These are phyloP conservation scores for Cygnus atratus DNA, from an alignment of 2,113 vertebrate species.

Conservation along the genomic window DNA sequence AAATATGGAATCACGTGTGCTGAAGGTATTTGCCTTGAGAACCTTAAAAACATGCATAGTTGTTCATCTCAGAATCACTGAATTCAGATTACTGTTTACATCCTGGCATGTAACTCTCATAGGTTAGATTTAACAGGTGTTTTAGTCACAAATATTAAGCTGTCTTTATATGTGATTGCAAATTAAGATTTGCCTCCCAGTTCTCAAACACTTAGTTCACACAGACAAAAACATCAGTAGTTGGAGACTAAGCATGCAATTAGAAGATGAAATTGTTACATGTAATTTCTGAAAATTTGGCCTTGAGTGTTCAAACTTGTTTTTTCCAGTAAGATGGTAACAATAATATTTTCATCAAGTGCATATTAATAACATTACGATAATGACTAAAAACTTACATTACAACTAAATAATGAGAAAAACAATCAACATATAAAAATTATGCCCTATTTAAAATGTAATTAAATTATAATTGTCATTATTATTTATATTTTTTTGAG, in stretches of 20 bases:
- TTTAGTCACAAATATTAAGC: not conserved
- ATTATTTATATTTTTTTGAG: not conserved
- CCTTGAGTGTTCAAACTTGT: not conserved
- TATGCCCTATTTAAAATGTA: not conserved
- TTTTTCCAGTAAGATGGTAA: not conserved
- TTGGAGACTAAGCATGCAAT: not conserved
- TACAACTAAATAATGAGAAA: not conserved
- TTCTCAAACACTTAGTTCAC: not conserved
- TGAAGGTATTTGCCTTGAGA: not conserved
- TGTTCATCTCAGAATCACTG: not conserved
- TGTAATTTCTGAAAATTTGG: not conserved
- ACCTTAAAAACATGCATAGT: not conserved
- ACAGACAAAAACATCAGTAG: not conserved
- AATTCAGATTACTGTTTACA: not conserved
- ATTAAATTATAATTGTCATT: not conserved
- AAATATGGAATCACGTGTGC: fast-evolving
- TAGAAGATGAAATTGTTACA: not conserved
- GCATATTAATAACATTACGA: not conserved
- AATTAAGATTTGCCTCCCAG: not conserved
- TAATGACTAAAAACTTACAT: not conserved
- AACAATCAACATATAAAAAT: no score
- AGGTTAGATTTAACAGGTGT: not conserved
- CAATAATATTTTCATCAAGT: not conserved
- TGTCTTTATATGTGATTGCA: not conserved
- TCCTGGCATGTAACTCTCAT: no score